phyloP scores from a whole-genome alignment of 1,140 invertebrate species.

The Leptopilina clavipes region DNA sequence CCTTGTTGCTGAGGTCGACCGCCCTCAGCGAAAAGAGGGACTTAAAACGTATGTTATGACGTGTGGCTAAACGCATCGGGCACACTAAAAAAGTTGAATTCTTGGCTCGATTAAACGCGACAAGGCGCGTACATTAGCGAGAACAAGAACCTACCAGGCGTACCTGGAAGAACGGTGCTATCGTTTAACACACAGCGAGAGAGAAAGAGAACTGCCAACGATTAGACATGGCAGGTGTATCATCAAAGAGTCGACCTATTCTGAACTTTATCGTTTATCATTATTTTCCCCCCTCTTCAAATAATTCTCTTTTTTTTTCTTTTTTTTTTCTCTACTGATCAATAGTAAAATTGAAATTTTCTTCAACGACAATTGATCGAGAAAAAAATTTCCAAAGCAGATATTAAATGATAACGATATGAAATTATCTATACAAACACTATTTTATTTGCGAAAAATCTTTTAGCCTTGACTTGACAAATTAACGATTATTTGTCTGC shows the following conservation, averaged over 20 bases:
- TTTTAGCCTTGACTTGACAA: not conserved
- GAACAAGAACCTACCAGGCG: slow-evolving; percentile 26
- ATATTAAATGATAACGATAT: not conserved
- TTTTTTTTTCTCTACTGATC: too few relatives aligned
- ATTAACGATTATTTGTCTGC: not conserved
- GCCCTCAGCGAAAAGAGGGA: slow-evolving; percentile 9
- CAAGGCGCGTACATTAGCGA: slow-evolving; percentile 26
- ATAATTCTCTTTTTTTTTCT: not conserved
- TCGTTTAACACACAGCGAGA: not conserved
- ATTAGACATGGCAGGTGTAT: slow-evolving; percentile 21
- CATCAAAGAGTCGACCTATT: slow-evolving; percentile 7
- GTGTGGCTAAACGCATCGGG: slow-evolving; percentile 23
- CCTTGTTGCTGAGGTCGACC: too few relatives aligned
- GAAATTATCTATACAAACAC: not conserved
- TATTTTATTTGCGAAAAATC: not conserved
- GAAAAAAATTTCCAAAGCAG: too few relatives aligned
- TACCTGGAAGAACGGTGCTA: slow-evolving; percentile 32
- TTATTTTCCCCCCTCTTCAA: not conserved
- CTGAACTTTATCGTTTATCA: slow-evolving; percentile 7
- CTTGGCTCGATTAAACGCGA: slow-evolving; percentile 26
- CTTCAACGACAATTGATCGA: too few relatives aligned
- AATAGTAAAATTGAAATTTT: too few relatives aligned
- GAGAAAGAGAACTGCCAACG: not conserved
- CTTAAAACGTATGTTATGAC: slow-evolving; percentile 31
- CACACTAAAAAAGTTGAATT: slow-evolving; percentile 21